Evolutionary conservation across 2,888 invertebrate genomes (phyloP).

Genomic region (Mongoloraphidia duomilia): DNA sequence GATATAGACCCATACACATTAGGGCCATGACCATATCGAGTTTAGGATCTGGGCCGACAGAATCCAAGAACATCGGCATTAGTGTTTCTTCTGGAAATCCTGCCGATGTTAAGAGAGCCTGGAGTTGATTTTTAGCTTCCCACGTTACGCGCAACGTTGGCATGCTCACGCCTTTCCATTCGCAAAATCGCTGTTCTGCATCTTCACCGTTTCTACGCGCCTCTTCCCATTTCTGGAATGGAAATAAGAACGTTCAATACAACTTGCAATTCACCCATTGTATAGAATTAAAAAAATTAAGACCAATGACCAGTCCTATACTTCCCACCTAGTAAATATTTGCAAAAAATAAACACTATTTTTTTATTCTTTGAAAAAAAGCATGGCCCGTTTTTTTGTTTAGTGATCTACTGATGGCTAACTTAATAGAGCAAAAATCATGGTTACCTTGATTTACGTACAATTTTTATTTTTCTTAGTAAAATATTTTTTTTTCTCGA

Average conservation of each 20-base stretch:
- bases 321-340: no score
- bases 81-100: constrained; percentile 88
- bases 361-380: no score
- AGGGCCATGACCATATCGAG: constrained; percentile 75
- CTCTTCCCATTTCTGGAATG: constrained; percentile 50
- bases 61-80: constrained; percentile 57
- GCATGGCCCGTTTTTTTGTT: no score
- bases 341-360: no score
- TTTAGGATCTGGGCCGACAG: constrained; percentile 58
- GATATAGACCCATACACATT: constrained; percentile 84
- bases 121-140: constrained; percentile 67
- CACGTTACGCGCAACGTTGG: constrained; percentile 82
- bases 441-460: no score
- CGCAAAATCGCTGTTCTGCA: constrained; percentile 75
- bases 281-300: no score
- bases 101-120: constrained; percentile 43
- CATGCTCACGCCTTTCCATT: constrained; percentile 76
- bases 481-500: neutral
- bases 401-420: no score
- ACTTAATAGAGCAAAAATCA: no score
- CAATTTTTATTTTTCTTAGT: no score
- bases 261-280: no score
- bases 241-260: neutral
- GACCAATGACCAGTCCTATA: no score
- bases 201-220: constrained; percentile 53